These are phyloP conservation scores for Eretmochelys imbricata DNA, from an alignment of 2,113 vertebrate species.

Conservation along the genomic window DNA sequence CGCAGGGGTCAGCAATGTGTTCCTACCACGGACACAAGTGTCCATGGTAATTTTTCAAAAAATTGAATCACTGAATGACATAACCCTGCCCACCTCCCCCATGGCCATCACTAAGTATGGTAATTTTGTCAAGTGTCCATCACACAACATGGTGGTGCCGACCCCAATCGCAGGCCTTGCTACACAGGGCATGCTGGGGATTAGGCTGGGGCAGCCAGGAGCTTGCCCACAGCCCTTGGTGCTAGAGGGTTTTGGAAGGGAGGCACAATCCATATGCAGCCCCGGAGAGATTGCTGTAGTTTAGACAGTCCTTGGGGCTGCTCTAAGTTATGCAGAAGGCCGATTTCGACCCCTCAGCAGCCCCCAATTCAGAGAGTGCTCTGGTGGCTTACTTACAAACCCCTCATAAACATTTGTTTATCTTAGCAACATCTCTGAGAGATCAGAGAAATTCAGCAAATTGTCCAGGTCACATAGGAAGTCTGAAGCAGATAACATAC, in stretches of 20 bases:
- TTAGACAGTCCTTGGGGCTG: not conserved
- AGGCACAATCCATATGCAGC: not conserved
- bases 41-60: too few species aligned
- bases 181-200: not conserved
- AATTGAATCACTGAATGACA: too few species aligned
- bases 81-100: too few species aligned
- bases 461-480: slow-evolving; percentile 21
- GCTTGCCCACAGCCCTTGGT: too few species aligned
- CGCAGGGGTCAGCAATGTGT: too few species aligned
- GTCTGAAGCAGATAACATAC: not conserved
- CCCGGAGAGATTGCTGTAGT: not conserved
- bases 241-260: not conserved
- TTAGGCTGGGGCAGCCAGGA: not conserved
- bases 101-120: too few species aligned
- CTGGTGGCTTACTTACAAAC: not conserved
- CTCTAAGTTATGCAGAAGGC: not conserved
- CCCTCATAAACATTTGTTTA: not conserved
- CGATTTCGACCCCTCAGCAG: not conserved
- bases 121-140: too few species aligned
- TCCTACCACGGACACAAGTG: too few species aligned
- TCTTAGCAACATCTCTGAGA: slow-evolving; percentile 56
- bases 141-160: too few species aligned
- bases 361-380: not conserved
- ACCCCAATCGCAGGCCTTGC: too few species aligned
- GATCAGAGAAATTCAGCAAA: not conserved